Conservation (phyloP, 2,797 vertebrate species). For the Crax fasciolata region DNA sequence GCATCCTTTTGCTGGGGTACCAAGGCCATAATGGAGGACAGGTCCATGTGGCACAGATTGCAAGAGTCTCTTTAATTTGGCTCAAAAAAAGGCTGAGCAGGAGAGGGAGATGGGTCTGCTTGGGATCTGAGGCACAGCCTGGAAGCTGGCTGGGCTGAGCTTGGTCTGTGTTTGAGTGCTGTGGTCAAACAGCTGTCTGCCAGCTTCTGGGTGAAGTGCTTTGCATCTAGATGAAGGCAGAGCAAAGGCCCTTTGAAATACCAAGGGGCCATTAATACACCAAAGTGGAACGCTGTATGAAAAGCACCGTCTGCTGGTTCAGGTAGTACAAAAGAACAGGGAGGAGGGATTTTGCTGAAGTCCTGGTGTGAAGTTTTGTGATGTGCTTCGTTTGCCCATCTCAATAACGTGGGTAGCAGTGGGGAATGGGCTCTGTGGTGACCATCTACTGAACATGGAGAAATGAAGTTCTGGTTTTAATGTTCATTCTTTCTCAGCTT, state of each 20-base stretch:
- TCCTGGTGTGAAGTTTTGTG: background rate
- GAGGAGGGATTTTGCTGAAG: background rate
- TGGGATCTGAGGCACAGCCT: background rate
- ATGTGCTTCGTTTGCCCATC: fast-evolving
- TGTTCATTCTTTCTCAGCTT: background rate
- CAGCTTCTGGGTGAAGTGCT: background rate
- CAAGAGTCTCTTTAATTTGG: fast-evolving
- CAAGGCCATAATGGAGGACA: fast-evolving
- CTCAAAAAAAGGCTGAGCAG: background rate
- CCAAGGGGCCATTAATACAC: background rate
- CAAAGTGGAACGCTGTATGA: fast-evolving
- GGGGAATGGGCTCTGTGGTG: background rate
- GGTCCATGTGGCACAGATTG: background rate
- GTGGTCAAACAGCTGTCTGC: background rate
- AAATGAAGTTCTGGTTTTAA: background rate
- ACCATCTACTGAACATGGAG: background rate
- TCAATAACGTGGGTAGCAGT: background rate
- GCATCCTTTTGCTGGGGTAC: fast-evolving
- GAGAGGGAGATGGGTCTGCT: background rate
- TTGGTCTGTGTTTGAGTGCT: background rate
- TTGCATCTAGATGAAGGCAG: background rate
- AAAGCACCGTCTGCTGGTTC: background rate
- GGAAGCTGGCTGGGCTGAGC: background rate
- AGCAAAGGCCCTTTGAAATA: background rate
- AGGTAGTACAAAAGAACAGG: background rate